Evolutionary conservation across 2,888 invertebrate species (phyloP), one percentile per base, ranked within the genome.

Genomic region (Agonopterix alstromeriana): DNA sequence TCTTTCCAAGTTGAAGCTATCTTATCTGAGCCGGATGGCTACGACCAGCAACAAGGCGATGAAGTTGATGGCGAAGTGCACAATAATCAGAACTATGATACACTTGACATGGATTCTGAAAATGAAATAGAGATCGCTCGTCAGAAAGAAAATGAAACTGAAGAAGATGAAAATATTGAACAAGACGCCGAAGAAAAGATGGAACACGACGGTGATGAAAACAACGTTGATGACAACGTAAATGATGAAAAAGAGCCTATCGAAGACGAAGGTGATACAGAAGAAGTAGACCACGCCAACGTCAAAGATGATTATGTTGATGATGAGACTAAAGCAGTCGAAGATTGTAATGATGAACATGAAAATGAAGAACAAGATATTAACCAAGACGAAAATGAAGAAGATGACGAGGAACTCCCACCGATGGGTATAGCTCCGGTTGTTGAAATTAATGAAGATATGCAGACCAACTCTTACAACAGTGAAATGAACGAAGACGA

Each of bases 1-100:
- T 87, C 88, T 11, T 89, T 89, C 55, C 89, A 89, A 75, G 89
- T 89, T 11, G 89, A 89, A 63, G 63, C 89, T 35, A 88, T 89
- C 52, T 63, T 89, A 40, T 80, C 88, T 0, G 89, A 89, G 58
- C 89, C 88, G 1, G 86, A 82, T 54, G 73, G 68, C 1, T 85
- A 75, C 53, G 77, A 80, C 17, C 70, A 70, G 46, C 68, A 72
- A 54, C 57, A 73, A 50, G 58, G 60, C 0, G 77, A 76, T 10
- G 77, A 74, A 51, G 60, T 52, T 11, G 79, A 78, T 42, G 70
- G 65, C 12, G 75, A 75, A 46, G 53, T 57, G 27, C 65, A 63
- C 10, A 77, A 70, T 51, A 76, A 78, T 61, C 82, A 81, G 50
- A 70, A 78, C 49, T 88, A 87, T 57, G 87, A 87, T 50, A 88